Evolutionary conservation across 2,888 invertebrate species (phyloP), one percentile per base, ranked within the genome.

Genomic region (Odontothrips loti): DNA sequence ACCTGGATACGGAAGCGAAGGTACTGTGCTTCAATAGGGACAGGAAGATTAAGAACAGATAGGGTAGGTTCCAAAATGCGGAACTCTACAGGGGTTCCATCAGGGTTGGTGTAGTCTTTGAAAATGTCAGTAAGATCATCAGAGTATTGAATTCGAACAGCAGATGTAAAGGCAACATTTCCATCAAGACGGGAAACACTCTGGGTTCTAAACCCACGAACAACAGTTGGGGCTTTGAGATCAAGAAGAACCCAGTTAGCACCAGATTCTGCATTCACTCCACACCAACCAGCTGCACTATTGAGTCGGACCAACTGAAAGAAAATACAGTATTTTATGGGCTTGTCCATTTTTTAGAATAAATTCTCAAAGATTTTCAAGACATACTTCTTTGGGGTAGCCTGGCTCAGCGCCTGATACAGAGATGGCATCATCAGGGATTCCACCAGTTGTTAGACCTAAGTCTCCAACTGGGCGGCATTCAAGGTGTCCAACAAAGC

Each of bases 51-150:
- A 11, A 97, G 88, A 48, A 97, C 95, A 0, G 96, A 96, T n/a
- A 97, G 89, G 81, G 95, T 96, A 0, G 96, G 95, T 85, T 96
- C 96, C 78, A 96, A 88, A 84, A 96, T 95, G 83, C 96, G 90
- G 87, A 97, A 97, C 87, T 97, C 96, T 0, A 97, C 96, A 15
- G 96, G 95, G 1, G 96, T 95, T 43, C 96, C 96, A 86, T 96
- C 96, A 6, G 96, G 95, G 86, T 97, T 97, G 3, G 95, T 93
- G 86, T 97, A 97, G 85, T 97, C 96, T 88, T 93, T 95, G 87
- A 96, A 96, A 0, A 93, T 90, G 86, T 97, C 97, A 0, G 96
- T 95, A 82, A 97, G 89, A 85, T 96, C 94, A 85, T 97, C 95
- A 0, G 95, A 94, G 86, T 96, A 96, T 87, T 95, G 90, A 85